A percentile compares a stretch with the other conserved stretches of the same genome.
These are phyloP conservation scores for Ranitomeya imitator DNA, from an alignment of 2,113 vertebrate species.

Conservation along the genomic window DNA sequence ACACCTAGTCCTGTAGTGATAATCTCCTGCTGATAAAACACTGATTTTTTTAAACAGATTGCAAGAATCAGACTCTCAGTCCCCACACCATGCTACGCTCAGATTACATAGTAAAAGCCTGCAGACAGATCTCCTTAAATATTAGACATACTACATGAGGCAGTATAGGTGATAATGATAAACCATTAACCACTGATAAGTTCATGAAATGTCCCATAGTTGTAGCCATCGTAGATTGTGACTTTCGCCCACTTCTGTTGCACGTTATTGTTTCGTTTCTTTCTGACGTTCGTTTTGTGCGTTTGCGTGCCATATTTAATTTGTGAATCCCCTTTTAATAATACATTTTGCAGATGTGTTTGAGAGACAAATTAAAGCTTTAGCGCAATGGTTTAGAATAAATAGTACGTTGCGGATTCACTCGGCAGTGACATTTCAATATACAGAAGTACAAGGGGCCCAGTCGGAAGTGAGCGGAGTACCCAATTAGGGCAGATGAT, in stretches of 20 bases:
- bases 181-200: neutral
- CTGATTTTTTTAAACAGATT: too few species aligned
- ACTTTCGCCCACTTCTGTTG: slow-evolving; percentile 6
- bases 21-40: too few species aligned
- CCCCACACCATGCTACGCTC: too few species aligned
- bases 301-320: slow-evolving; percentile 26
- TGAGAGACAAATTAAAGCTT: slow-evolving; percentile 62
- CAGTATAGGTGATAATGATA: neutral
- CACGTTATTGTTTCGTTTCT: neutral
- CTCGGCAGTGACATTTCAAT: slow-evolving; percentile 45
- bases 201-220: neutral
- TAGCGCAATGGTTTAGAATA: slow-evolving; percentile 58
- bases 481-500: slow-evolving; percentile 51
- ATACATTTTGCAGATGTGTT: slow-evolving; percentile 62
- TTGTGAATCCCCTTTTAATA: slow-evolving; percentile 42
- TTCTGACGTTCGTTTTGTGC: neutral
- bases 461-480: slow-evolving; percentile 44
- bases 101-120: too few species aligned
- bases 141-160: too few species aligned
- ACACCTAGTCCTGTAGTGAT: too few species aligned
- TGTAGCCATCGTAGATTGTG: neutral
- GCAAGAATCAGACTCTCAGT: too few species aligned
- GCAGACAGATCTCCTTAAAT: too few species aligned
- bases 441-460: slow-evolving; percentile 26
- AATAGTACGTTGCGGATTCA: slow-evolving; percentile 48